Conservation (phyloP, 2,797 vertebrate species). For the Loriculus beryllinus region DNA sequence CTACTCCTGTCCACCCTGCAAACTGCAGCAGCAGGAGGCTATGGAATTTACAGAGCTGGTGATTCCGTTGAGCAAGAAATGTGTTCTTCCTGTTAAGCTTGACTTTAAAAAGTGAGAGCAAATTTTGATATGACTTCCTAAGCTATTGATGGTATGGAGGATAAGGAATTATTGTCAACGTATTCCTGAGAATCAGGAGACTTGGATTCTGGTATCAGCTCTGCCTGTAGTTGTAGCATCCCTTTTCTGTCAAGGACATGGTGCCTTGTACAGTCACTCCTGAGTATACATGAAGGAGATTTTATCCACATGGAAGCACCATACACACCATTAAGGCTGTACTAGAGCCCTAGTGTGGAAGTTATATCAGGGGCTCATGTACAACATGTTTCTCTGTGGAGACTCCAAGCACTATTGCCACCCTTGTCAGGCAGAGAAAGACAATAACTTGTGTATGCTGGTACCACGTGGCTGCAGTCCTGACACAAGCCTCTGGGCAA, state of each 20-base stretch:
- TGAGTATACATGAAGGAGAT: neutral
- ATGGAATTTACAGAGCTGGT: neutral
- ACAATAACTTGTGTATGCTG: neutral
- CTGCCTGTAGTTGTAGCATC: neutral
- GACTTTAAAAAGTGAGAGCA: neutral
- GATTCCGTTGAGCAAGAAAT: neutral
- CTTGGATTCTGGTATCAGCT: neutral
- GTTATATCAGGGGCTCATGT: neutral
- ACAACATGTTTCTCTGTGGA: neutral
- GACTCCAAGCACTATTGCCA: neutral
- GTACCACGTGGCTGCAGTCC: neutral
- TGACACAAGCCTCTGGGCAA: neutral
- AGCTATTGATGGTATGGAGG: neutral
- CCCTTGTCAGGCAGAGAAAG: neutral
- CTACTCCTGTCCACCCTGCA: neutral
- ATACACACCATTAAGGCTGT: neutral
- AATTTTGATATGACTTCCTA: neutral
- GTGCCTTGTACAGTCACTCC: neutral
- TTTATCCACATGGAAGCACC: neutral
- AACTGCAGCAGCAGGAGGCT: neutral
- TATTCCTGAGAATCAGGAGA: neutral
- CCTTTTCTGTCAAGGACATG: neutral
- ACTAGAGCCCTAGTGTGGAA: neutral
- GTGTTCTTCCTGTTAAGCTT: neutral
- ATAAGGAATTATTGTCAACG: neutral